A percentile compares a stretch with the other conserved stretches of the same genome.
Conservation (phyloP, 1,140 invertebrate genomes). For the Temnothorax nylanderi region DNA sequence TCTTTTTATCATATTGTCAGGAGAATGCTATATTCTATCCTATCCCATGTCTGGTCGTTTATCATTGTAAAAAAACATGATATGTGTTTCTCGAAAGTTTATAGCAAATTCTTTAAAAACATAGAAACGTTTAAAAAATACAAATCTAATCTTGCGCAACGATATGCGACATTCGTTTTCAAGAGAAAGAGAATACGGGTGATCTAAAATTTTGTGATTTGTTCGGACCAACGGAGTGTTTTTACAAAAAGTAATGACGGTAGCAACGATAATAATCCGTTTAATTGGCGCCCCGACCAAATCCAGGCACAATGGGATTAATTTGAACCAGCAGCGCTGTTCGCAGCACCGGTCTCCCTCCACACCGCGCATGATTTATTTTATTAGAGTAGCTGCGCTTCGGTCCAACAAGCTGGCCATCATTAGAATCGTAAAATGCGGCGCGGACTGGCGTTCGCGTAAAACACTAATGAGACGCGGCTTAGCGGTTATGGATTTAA, state of each 20-base stretch:
- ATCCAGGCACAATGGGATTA: constrained; percentile 77
- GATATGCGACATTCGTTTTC: constrained; percentile 10
- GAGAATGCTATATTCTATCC: background rate
- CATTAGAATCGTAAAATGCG: constrained; percentile 76
- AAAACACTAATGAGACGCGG: constrained; percentile 71
- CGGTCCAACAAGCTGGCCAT: constrained; percentile 73
- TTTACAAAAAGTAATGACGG: constrained; percentile 77
- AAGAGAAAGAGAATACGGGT: background rate
- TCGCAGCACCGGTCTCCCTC: constrained; percentile 64
- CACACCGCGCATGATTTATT: constrained; percentile 75
- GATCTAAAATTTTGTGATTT: constrained; percentile 66
- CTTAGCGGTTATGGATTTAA: constrained; percentile 69
- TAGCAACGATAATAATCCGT: constrained; percentile 76
- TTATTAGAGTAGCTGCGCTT: constrained; percentile 76
- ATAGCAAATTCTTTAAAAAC: background rate
- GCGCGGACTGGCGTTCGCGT: constrained; percentile 40
- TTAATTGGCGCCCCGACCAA: constrained; percentile 76
- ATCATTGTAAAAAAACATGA: background rate
- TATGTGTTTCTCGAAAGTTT: background rate
- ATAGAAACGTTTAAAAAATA: background rate
- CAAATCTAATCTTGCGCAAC: constrained; percentile 35
- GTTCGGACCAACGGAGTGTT: constrained; percentile 48
- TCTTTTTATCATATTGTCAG: constrained; percentile 6
- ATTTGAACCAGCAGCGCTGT: constrained; percentile 75
- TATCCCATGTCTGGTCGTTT: background rate